Conservation (phyloP, 1,140 invertebrate genomes). For the Mycetomoellerius zeteki region DNA sequence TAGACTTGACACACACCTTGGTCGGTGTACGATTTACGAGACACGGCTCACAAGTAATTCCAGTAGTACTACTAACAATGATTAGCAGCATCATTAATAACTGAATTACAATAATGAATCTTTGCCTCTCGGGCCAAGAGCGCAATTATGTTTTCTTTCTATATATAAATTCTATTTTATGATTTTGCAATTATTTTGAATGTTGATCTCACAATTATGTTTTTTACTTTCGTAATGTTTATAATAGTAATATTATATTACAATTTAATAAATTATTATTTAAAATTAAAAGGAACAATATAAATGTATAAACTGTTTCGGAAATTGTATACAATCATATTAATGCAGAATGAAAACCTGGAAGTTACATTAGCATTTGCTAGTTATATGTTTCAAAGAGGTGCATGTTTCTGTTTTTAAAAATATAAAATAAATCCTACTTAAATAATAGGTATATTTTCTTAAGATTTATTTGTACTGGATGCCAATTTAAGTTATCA, state of each 20-base stretch:
- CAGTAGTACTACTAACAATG: conserved; percentile 13
- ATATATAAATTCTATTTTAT: conserved; percentile 5
- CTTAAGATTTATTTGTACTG: conserved; percentile 24
- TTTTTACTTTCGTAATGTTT: background rate
- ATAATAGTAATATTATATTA: background rate
- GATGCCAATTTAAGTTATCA: conserved; percentile 1
- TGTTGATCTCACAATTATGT: background rate
- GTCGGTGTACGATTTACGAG: conserved; percentile 3
- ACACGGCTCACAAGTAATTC: background rate
- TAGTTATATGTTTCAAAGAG: background rate
- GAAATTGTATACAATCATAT: background rate
- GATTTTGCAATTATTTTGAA: background rate
- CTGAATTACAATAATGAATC: conserved; percentile 17
- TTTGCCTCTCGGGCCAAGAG: background rate
- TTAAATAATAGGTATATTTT: background rate
- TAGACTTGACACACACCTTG: conserved; percentile 17
- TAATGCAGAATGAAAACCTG: background rate
- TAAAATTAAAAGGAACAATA: background rate
- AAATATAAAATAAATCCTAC: background rate
- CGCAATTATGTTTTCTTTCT: background rate
- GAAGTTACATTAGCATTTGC: background rate
- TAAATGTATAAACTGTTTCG: background rate
- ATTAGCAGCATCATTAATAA: conserved; percentile 1
- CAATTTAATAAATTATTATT: background rate
- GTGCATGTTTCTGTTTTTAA: background rate